Conservation (phyloP, 1,140 invertebrate species). For the Hypsibius dujardini region DNA sequence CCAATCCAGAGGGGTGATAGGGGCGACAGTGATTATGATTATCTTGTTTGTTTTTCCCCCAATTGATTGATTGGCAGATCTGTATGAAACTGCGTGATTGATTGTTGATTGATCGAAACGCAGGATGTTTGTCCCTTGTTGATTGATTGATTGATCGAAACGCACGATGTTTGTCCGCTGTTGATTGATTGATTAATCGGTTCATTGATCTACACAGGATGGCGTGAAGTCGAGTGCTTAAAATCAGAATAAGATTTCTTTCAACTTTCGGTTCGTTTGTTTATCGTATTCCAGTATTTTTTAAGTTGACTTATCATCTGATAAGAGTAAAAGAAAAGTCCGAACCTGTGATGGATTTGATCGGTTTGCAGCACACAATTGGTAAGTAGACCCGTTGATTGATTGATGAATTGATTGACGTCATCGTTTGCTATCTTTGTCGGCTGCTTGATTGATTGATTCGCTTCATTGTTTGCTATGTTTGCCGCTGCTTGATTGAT, state of each 20-base stretch:
- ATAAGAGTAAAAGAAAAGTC: too few relatives aligned
- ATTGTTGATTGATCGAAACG: background rate
- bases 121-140: slow-evolving; percentile 13
- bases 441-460: too few relatives aligned
- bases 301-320: too few relatives aligned
- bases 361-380: too few relatives aligned
- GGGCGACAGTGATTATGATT: slow-evolving; percentile 20
- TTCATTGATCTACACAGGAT: too few relatives aligned
- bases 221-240: background rate
- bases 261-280: background rate
- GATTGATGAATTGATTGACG: too few relatives aligned
- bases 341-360: too few relatives aligned
- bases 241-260: background rate
- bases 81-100: slow-evolving; percentile 16
- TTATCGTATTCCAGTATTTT: too few relatives aligned
- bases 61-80: too few relatives aligned
- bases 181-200: background rate
- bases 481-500: background rate
- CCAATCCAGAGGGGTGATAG: slow-evolving; percentile 4
- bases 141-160: slow-evolving; percentile 17
- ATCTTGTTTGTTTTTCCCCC: slow-evolving; percentile 12
- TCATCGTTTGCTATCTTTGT: too few relatives aligned
- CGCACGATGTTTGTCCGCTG: background rate
- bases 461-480: too few relatives aligned
- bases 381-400: too few relatives aligned